A percentile compares a stretch with the other conserved stretches of the same genome.
These are phyloP conservation scores for Otis tarda DNA, from an alignment of 2,113 vertebrate species.

Conservation along the genomic window DNA sequence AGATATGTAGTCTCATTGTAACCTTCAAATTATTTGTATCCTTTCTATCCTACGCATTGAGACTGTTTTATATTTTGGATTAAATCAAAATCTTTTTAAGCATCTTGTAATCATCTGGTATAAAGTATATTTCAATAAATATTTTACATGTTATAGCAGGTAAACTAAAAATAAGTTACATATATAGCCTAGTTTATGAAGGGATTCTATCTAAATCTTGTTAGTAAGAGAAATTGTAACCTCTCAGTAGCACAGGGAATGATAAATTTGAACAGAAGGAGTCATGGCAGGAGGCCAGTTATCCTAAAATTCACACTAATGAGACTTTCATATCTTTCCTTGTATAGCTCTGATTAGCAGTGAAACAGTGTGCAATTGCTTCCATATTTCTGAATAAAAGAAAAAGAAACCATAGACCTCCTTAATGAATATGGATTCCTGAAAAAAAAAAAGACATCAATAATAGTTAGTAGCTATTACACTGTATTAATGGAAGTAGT, in stretches of 20 bases:
- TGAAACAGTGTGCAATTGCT: constrained; percentile 58
- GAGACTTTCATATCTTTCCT: constrained; percentile 16
- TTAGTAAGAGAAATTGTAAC: not conserved
- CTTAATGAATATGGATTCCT: constrained; percentile 66
- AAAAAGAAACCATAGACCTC: constrained; percentile 2
- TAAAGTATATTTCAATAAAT: not conserved
- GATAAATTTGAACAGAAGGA: not conserved
- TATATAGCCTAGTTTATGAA: not conserved
- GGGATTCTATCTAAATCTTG: not conserved
- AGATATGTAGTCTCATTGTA: not conserved
- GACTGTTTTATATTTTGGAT: not conserved
- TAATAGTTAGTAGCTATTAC: constrained; percentile 67
- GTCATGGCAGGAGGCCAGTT: not conserved
- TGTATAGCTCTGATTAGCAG: constrained; percentile 29
- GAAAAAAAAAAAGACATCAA: constrained; percentile 40
- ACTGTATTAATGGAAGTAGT: constrained; percentile 59
- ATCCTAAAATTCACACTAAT: constrained; percentile 15
- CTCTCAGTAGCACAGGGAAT: not conserved
- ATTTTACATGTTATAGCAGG: not conserved
- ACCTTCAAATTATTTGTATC: not conserved
- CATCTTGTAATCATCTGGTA: not conserved
- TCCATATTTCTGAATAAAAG: constrained; percentile 66
- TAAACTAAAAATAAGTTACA: not conserved
- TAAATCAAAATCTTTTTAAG: not conserved
- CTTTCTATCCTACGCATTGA: not conserved